phyloP scores from a whole-genome alignment of 2,113 vertebrate species.

The Pseudorectes ferrugineus region DNA sequence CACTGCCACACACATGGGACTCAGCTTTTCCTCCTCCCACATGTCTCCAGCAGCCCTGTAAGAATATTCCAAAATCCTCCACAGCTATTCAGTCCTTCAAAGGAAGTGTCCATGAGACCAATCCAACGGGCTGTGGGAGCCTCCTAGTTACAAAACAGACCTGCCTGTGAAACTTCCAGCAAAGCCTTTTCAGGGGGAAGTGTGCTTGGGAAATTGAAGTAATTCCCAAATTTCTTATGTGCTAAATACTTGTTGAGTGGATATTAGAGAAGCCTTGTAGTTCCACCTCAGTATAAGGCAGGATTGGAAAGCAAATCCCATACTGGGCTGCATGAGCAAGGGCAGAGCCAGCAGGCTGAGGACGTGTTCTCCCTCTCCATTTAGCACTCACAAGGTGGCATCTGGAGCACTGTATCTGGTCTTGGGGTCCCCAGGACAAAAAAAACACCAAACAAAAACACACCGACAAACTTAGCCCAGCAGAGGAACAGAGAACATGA shows the following conservation, averaged over 20 bases:
- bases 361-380: neutral
- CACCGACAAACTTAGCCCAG: neutral
- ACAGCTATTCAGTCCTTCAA: neutral
- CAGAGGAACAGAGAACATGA: neutral
- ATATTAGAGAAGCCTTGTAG: neutral
- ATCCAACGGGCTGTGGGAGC: neutral
- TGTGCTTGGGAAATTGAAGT: neutral
- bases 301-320: neutral
- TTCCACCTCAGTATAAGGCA: neutral
- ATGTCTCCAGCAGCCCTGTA: neutral
- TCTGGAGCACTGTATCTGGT: neutral
- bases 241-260: neutral
- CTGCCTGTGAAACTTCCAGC: neutral
- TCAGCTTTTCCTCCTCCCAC: neutral
- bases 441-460: neutral
- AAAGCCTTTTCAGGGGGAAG: neutral
- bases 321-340: neutral
- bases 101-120: neutral
- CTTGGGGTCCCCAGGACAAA: neutral
- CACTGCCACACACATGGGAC: neutral
- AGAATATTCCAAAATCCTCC: neutral
- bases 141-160: neutral
- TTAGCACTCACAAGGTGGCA: neutral
- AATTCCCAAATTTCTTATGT: neutral
- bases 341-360: neutral